Percentiles rank a stretch among this genome's conserved stretches.
These are phyloP conservation scores for Eristalis pertinax DNA, from an alignment of 2,888 invertebrate genomes.

Conservation along the genomic window DNA sequence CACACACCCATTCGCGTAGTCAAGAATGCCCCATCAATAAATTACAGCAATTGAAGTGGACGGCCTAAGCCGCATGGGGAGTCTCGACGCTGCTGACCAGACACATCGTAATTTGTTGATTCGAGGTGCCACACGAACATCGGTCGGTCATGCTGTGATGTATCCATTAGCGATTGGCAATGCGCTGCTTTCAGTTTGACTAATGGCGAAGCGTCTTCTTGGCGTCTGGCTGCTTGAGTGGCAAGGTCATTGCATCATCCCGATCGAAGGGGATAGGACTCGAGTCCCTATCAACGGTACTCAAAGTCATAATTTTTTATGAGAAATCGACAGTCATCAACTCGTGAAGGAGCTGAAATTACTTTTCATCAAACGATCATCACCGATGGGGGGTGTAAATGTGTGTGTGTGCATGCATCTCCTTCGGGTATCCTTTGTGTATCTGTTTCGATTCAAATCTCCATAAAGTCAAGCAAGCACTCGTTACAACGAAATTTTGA, in stretches of 20 bases:
- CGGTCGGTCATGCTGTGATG: background rate
- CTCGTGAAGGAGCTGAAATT: constrained; percentile 22
- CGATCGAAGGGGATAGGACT: background rate
- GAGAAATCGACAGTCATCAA: constrained; percentile 31
- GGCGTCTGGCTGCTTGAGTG: background rate
- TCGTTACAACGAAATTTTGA: constrained; percentile 24
- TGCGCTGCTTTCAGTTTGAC: background rate
- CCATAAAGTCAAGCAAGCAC: constrained; percentile 13
- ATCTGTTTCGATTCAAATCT: constrained; percentile 6
- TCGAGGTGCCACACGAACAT: constrained; percentile 43
- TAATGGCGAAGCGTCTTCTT: constrained; percentile 1
- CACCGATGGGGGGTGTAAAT: background rate
- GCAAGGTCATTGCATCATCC: constrained; percentile 1
- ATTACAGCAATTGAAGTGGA: constrained; percentile 12
- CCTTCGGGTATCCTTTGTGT: background rate
- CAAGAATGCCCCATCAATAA: constrained; percentile 1
- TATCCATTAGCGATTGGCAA: constrained; percentile 32
- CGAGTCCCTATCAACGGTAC: background rate
- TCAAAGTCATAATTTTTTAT: constrained; percentile 23
- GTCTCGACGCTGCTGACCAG: background rate
- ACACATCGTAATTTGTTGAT: constrained; percentile 11
- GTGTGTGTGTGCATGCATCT: background rate
- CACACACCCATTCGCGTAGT: background rate
- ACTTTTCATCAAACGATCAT: constrained; percentile 36
- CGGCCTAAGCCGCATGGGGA: background rate